Percentiles rank a stretch among this genome's conserved stretches.
Evolutionary conservation across 2,888 invertebrate genomes (phyloP).

Genomic region (Chymomyza caudatula): DNA sequence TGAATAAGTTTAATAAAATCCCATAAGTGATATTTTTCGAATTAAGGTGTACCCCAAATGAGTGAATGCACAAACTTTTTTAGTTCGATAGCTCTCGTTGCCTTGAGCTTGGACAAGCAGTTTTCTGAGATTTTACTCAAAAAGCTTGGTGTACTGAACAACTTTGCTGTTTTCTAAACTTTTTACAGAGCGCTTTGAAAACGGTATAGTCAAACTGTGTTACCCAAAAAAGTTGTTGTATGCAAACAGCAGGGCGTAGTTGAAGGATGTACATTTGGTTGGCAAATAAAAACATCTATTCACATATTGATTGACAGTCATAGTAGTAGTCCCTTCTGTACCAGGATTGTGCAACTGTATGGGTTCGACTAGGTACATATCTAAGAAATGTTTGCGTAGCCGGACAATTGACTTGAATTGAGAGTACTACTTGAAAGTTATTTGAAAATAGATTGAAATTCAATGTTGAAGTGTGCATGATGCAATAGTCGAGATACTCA

Average conservation of each 20-base stretch:
- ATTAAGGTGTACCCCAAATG: no score
- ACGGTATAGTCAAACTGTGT: neutral
- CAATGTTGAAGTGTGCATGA: neutral
- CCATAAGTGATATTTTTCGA: no score
- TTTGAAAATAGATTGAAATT: neutral
- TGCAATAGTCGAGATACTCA: neutral
- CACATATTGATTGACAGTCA: conserved; percentile 43
- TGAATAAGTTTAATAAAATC: no score
- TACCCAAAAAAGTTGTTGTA: neutral
- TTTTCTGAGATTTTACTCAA: no score
- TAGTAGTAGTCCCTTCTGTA: neutral
- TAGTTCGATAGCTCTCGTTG: no score
- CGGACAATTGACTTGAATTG: neutral
- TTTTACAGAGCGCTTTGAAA: neutral
- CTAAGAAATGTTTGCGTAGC: neutral
- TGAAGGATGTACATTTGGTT: conserved; percentile 7
- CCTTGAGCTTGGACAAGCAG: no score
- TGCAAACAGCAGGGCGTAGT: neutral
- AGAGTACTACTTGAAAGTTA: neutral
- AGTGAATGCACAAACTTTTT: no score
- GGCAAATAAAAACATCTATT: conserved; percentile 48
- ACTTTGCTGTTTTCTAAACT: no score
- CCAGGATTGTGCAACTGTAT: conserved; percentile 25
- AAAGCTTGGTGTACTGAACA: no score
- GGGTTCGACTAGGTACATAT: neutral